A percentile compares a stretch with the other conserved stretches of the same genome.
phyloP scores from a whole-genome alignment of 2,113 vertebrate genomes.

The Heterocephalus glaber region DNA sequence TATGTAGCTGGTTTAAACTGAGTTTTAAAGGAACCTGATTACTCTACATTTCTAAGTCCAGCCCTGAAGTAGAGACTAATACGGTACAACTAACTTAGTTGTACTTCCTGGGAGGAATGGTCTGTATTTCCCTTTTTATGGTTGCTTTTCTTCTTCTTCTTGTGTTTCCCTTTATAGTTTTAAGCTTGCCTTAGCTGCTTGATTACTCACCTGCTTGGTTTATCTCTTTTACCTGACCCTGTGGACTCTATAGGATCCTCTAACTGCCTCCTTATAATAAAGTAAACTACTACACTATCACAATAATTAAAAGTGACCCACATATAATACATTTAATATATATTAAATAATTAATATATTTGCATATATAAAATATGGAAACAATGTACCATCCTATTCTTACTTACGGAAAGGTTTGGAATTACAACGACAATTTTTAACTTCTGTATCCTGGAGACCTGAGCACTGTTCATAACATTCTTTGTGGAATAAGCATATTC shows the following conservation, averaged over 20 bases:
- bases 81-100: neutral
- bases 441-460: neutral
- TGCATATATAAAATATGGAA: constrained; percentile 1
- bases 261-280: neutral
- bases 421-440: neutral
- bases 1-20: neutral
- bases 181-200: neutral
- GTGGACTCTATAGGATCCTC: neutral
- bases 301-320: neutral
- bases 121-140: neutral
- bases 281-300: neutral
- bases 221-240: neutral
- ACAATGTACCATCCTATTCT: neutral
- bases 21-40: neutral
- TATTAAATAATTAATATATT: no score
- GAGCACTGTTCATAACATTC: neutral
- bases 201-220: neutral
- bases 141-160: neutral
- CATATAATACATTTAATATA: no score
- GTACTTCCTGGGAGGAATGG: neutral
- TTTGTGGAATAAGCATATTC: neutral
- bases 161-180: neutral
- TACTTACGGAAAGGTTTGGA: constrained; percentile 30
- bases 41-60: neutral
- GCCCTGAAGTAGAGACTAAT: neutral